Conservation (phyloP, 2,113 vertebrate species). For the Strigops habroptila region DNA sequence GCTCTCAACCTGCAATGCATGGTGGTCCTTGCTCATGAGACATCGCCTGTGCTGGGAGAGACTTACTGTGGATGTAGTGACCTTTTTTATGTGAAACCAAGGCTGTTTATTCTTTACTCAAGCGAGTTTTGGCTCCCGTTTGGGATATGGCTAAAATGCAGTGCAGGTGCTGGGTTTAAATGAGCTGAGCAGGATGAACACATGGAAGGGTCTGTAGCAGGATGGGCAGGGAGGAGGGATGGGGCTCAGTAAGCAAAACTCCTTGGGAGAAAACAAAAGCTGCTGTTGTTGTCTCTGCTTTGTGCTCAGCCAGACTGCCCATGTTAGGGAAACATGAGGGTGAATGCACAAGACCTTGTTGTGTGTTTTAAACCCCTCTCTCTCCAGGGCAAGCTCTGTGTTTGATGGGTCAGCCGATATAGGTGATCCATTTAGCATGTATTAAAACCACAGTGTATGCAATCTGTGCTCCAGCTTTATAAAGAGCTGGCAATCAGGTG, state of each 20-base stretch:
- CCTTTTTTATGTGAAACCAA: not conserved
- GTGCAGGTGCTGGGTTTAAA: not conserved
- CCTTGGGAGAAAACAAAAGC: not conserved
- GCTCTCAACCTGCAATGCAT: accelerated
- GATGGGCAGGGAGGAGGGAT: not conserved
- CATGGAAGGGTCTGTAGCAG: accelerated
- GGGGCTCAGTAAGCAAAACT: not conserved
- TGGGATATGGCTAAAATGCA: not conserved
- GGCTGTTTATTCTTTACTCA: not conserved
- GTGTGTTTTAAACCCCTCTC: constrained; percentile 39
- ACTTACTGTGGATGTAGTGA: not conserved
- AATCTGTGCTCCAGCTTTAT: not conserved
- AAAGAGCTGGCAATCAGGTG: not conserved
- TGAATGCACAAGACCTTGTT: not conserved
- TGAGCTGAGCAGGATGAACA: not conserved
- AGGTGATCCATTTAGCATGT: not conserved
- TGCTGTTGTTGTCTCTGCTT: not conserved
- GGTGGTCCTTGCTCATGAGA: accelerated
- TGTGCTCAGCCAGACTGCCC: not conserved
- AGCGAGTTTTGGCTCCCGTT: not conserved
- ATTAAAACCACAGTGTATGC: constrained; percentile 32
- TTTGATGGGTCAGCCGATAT: not conserved
- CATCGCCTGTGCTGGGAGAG: not conserved
- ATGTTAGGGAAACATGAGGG: not conserved
- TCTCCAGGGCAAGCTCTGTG: not conserved